phyloP scores from a whole-genome alignment of 2,113 vertebrate genomes.

The Acanthochromis polyacanthus region DNA sequence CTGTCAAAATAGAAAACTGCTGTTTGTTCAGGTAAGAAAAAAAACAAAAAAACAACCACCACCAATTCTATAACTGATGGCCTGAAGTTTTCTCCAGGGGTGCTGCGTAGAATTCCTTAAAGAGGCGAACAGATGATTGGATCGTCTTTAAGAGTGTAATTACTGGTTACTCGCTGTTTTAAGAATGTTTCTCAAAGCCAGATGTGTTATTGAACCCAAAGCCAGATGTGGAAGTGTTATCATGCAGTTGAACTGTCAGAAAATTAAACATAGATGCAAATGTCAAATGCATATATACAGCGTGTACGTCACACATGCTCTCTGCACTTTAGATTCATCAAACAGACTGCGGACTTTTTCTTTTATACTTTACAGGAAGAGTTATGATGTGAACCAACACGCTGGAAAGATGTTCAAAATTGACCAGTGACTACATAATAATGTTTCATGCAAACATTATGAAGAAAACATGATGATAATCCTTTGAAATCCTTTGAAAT shows the following conservation, averaged over 20 bases:
- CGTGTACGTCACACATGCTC: background rate
- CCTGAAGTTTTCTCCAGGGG: conserved; percentile 59
- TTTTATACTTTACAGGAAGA: background rate
- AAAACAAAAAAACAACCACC: conserved; percentile 57
- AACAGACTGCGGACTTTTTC: too few relatives aligned
- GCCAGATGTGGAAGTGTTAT: conserved; percentile 44
- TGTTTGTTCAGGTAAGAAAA: conserved; percentile 71
- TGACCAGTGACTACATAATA: background rate
- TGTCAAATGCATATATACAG: background rate
- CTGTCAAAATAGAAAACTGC: conserved; percentile 83
- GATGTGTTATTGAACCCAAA: conserved; percentile 43
- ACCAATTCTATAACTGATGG: conserved; percentile 68
- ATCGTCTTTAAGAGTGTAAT: conserved; percentile 47
- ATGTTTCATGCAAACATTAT: conserved; percentile 13
- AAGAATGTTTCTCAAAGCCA: conserved; percentile 40
- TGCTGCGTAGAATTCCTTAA: conserved; percentile 36
- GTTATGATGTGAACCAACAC: background rate
- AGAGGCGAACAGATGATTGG: conserved; percentile 53
- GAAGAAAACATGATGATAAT: conserved; percentile 24
- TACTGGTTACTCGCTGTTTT: conserved; percentile 47
- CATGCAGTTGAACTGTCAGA: conserved; percentile 18
- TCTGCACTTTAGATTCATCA: background rate
- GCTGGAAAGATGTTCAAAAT: background rate
- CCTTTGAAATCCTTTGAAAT: conserved; percentile 17
- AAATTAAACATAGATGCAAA: conserved; percentile 17